These are phyloP conservation scores for Sebastes diaconus DNA, from an alignment of 2,797 vertebrate species.

Conservation along the genomic window DNA sequence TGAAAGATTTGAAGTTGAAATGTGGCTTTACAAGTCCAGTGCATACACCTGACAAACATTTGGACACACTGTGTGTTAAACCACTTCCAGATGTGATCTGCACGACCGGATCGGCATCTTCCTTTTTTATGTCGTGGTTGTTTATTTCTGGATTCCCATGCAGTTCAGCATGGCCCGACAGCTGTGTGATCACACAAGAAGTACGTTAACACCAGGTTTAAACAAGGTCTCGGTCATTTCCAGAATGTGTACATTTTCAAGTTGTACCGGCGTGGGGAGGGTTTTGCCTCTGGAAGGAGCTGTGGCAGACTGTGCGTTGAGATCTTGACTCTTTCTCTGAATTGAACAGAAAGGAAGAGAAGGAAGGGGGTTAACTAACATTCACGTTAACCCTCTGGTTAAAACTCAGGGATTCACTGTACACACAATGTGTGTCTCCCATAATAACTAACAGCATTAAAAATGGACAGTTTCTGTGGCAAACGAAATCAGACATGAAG, in stretches of 20 bases:
- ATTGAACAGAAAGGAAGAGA: slow-evolving; percentile 77
- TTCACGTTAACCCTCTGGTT: slow-evolving; percentile 57
- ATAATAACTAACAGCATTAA: too few species aligned
- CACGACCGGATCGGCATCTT: slow-evolving; percentile 34
- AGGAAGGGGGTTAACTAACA: slow-evolving; percentile 65
- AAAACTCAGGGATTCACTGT: too few species aligned
- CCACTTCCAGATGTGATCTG: slow-evolving; percentile 29
- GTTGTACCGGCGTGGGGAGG: slow-evolving; percentile 93
- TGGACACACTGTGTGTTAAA: slow-evolving; percentile 31
- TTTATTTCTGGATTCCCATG: slow-evolving; percentile 33
- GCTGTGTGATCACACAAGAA: slow-evolving; percentile 37
- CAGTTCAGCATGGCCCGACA: slow-evolving; percentile 38
- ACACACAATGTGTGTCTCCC: too few species aligned
- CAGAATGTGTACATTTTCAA: slow-evolving; percentile 80
- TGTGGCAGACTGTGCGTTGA: slow-evolving; percentile 88
- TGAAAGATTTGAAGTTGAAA: slow-evolving; percentile 38
- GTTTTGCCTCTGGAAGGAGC: slow-evolving; percentile 96
- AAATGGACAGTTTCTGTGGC: too few species aligned
- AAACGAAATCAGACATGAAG: too few species aligned
- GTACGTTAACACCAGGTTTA: slow-evolving; percentile 61
- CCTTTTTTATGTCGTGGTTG: slow-evolving; percentile 30
- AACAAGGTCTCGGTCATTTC: slow-evolving; percentile 53
- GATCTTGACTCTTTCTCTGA: slow-evolving; percentile 96
- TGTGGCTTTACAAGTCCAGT: slow-evolving; percentile 26
- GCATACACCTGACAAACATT: slow-evolving; percentile 34